A percentile compares a stretch with the other conserved stretches of the same genome.
These are phyloP conservation scores for Ariopsis seemanni DNA, from an alignment of 2,113 vertebrate genomes.

Conservation along the genomic window DNA sequence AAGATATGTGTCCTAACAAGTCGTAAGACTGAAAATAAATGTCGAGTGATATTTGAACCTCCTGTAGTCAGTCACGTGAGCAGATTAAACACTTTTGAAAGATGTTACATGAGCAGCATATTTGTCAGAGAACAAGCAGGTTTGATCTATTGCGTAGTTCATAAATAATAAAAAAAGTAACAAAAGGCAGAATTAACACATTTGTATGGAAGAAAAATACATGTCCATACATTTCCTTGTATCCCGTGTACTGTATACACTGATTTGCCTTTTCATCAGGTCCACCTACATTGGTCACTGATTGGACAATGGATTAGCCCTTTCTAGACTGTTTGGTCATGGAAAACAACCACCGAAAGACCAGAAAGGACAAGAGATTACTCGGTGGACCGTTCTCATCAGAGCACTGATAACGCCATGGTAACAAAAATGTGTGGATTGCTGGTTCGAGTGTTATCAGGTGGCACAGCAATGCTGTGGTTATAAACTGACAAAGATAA, in stretches of 20 bases:
- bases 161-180: conserved; percentile 12
- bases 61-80: neutral
- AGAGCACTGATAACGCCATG: neutral
- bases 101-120: neutral
- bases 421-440: neutral
- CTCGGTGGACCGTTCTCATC: neutral
- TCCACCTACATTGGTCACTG: neutral
- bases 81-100: neutral
- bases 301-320: neutral
- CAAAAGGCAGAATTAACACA: neutral
- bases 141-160: neutral
- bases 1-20: neutral
- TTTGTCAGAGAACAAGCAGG: neutral
- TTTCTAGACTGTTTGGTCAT: neutral
- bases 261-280: neutral
- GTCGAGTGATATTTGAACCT: neutral
- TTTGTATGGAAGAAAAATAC: neutral
- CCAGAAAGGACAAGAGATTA: neutral
- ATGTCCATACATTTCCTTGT: neutral
- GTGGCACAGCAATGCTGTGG: conserved; percentile 4
- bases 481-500: conserved; percentile 29
- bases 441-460: conserved; percentile 4
- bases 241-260: neutral
- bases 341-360: neutral
- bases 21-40: neutral